Percentiles rank a stretch among this genome's conserved stretches.
Evolutionary conservation across 2,113 vertebrate genomes (phyloP).

Genomic region (Petromus typicus): DNA sequence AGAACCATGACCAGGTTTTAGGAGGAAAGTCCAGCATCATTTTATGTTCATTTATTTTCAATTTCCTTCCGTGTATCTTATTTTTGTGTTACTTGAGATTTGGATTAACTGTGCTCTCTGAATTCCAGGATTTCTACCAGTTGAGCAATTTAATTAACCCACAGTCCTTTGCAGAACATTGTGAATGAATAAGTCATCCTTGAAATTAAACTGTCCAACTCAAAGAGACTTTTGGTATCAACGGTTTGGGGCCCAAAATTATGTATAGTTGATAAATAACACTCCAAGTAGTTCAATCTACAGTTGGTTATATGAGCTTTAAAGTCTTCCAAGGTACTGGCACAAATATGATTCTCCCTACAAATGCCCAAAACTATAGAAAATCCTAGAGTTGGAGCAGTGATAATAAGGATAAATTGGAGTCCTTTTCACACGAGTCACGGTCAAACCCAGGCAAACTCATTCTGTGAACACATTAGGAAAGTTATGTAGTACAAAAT

Average conservation of each 20-base stretch:
- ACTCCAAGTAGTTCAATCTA: conserved; percentile 22
- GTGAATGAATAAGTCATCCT: conserved; percentile 48
- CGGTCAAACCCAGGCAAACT: not conserved
- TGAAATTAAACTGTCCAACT: conserved; percentile 33
- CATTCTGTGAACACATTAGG: not conserved
- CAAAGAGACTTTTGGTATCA: conserved; percentile 41
- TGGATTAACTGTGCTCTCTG: conserved; percentile 72
- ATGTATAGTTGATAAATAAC: conserved; percentile 62
- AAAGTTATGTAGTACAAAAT: not conserved
- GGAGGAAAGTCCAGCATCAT: conserved; percentile 39
- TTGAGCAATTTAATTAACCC: conserved; percentile 72
- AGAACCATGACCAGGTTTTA: conserved; percentile 54
- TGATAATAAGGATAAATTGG: not conserved
- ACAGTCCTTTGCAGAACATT: conserved; percentile 2
- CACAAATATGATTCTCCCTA: not conserved
- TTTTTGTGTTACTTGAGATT: conserved; percentile 56
- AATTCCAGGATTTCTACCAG: conserved; percentile 57
- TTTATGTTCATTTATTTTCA: conserved; percentile 67
- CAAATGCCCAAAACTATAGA: not conserved
- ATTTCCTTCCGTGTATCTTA: conserved; percentile 75
- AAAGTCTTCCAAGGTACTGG: not conserved
- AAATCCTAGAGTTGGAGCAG: not conserved
- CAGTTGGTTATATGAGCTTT: conserved; percentile 6
- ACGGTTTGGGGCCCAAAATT: conserved; percentile 37
- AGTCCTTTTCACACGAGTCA: not conserved